Evolutionary conservation across 1,140 invertebrate genomes (phyloP), one percentile per base, ranked within the genome.

Genomic region (Drosophila ironensis): DNA sequence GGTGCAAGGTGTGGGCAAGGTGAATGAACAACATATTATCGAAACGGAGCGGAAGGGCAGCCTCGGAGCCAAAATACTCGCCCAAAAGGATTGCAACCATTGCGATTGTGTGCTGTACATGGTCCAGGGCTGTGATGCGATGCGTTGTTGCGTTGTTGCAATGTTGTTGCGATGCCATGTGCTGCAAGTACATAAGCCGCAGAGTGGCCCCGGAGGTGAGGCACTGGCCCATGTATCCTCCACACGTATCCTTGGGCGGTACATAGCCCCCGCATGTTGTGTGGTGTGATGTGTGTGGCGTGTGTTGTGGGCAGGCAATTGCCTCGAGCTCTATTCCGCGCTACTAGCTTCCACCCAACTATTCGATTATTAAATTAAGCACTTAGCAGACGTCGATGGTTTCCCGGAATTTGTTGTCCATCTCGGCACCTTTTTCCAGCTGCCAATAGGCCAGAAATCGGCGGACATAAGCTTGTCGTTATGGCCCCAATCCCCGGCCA

Each of bases 21-120:
- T 82, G 78, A 82, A 82, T 82, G 78, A 73, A 77, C 78, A 82
- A 82, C 61, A 76, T 69, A 63, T 82, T 81, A 81, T 82, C 63
- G 77, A 63, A 76, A 30, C 11, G 35, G 22, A 24, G 47, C 5
- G 11, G 35, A 14, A 17, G 5, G 17, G 20, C 76, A 68, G 53
- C 56, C 54, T 71, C 56, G 47, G 69, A 72, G 57, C 48, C 68
- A 59, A 56, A 72, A 69, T 45, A 50, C 61, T 46, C 42, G 45
- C 20, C 17, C 25, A 41, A 51, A 48, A 40, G 45, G 37, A 59
- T 51, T 25, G 35, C 9, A 30, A n/a, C n/a, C n/a, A n/a, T 22
- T 24, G 44, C 17, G n/a, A n/a, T n/a, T n/a, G n/a, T n/a, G n/a
- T 27, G 44, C 30, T 47, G 70, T 63, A 72, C 28, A 72, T 66